Evolutionary conservation across 1,140 invertebrate species (phyloP).

Genomic region (Dinoponera quadriceps): DNA sequence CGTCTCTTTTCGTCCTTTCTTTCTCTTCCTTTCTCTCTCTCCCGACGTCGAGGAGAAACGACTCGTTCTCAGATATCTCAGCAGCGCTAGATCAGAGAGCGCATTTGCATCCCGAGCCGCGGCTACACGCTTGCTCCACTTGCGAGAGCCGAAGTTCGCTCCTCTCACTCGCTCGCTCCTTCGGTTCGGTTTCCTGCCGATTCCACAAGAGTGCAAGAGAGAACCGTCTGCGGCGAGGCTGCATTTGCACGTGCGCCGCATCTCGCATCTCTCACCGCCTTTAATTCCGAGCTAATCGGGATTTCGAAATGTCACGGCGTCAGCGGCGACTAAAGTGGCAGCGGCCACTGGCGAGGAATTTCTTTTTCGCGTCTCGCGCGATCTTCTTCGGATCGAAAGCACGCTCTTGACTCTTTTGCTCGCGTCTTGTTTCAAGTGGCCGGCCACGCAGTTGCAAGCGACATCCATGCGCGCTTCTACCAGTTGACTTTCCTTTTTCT

Average conservation of each 20-base stretch:
- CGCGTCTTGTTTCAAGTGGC: no score
- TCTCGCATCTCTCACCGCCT: slow-evolving; percentile 10
- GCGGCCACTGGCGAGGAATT: not conserved
- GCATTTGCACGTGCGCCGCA: not conserved
- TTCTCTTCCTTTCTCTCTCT: slow-evolving; percentile 1
- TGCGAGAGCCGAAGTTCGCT: slow-evolving; percentile 30
- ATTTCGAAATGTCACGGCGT: slow-evolving; percentile 40
- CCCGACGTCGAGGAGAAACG: slow-evolving; percentile 28
- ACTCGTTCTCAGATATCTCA: slow-evolving; percentile 63
- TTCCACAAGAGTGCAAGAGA: not conserved
- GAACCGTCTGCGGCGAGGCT: no score
- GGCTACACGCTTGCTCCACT: slow-evolving; percentile 64
- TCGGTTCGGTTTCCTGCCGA: not conserved
- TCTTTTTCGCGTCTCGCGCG: not conserved
- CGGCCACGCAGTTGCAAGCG: no score
- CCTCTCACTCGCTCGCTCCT: not conserved
- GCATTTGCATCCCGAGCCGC: slow-evolving; percentile 66
- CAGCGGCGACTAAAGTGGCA: not conserved
- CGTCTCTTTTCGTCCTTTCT: slow-evolving; percentile 44
- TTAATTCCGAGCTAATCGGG: slow-evolving; percentile 30
- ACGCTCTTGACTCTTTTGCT: no score
- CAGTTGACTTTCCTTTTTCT: no score
- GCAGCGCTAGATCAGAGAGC: slow-evolving; percentile 41
- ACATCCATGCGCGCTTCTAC: no score
- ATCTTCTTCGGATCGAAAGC: no score